These are phyloP conservation scores for Alloscopus bannaensis DNA, from an alignment of 2,888 invertebrate genomes.

Conservation along the genomic window DNA sequence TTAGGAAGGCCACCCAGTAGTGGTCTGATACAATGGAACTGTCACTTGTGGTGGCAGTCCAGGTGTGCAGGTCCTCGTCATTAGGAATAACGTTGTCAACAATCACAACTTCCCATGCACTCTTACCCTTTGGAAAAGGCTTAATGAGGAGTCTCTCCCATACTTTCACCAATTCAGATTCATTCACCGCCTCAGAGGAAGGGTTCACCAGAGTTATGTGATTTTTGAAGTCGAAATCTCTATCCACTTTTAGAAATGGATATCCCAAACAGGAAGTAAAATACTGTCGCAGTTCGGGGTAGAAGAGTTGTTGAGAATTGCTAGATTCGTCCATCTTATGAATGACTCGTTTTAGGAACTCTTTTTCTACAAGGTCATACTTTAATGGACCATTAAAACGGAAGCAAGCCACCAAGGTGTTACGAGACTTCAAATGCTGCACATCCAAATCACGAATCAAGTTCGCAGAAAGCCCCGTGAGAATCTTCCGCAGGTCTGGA, in stretches of 20 bases:
- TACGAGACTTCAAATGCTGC: not conserved
- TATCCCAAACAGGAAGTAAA: conserved; percentile 29
- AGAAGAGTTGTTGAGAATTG: conserved; percentile 8
- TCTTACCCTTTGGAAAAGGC: conserved; percentile 31
- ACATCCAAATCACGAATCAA: conserved; percentile 33
- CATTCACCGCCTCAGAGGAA: not conserved
- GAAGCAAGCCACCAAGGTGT: conserved; percentile 29
- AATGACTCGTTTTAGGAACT: conserved; percentile 18
- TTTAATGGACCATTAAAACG: conserved; percentile 26
- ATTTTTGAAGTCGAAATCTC: conserved; percentile 24
- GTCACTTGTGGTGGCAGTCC: not conserved
- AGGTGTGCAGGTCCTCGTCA: conserved; percentile 25
- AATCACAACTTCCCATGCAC: conserved; percentile 43
- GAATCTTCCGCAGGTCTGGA: conserved; percentile 2
- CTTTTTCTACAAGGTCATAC: not conserved
- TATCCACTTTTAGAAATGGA: conserved; percentile 38
- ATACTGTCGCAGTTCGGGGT: conserved; percentile 45
- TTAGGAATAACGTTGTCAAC: conserved; percentile 48
- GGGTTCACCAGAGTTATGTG: conserved; percentile 27
- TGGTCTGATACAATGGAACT: not conserved
- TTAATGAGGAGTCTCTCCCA: conserved; percentile 44
- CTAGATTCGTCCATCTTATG: not conserved
- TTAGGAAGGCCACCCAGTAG: conserved; percentile 29
- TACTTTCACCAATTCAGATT: conserved; percentile 18
- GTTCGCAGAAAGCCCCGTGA: conserved; percentile 21